phyloP scores from a whole-genome alignment of 2,888 invertebrate species.

The Ecdyonurus torrentis region DNA sequence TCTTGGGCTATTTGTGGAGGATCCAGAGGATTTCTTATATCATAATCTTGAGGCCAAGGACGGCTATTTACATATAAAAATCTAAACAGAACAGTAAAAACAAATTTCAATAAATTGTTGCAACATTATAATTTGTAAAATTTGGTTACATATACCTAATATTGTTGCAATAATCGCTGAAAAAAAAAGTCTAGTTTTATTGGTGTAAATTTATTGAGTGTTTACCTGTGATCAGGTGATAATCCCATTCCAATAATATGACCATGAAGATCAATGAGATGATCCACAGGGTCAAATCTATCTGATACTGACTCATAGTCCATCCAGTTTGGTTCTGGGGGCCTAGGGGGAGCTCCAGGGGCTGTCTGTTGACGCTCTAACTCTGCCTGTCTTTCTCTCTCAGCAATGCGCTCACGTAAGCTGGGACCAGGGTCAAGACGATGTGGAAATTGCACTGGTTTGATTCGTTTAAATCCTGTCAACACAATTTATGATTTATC shows the following conservation, averaged over 20 bases:
- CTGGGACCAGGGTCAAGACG: slow-evolving; percentile 49
- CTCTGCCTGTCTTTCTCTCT: slow-evolving; percentile 35
- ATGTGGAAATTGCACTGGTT: slow-evolving; percentile 48
- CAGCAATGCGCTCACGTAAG: slow-evolving; percentile 44
- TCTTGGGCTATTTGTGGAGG: slow-evolving; percentile 75
- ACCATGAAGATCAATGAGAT: slow-evolving; percentile 65
- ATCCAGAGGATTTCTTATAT: slow-evolving; percentile 54
- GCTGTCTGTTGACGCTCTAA: background rate
- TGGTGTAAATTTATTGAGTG: too few relatives aligned
- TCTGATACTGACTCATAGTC: slow-evolving; percentile 49
- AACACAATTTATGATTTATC: slow-evolving; percentile 4
- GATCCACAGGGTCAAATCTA: slow-evolving; percentile 57
- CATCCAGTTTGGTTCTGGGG: slow-evolving; percentile 45
- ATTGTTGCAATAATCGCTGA: too few relatives aligned
- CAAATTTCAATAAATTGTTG: background rate
- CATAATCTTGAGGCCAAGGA: slow-evolving; percentile 63
- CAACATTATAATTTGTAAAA: background rate
- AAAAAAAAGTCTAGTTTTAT: too few relatives aligned
- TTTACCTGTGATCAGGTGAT: slow-evolving; percentile 59
- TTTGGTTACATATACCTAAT: too few relatives aligned
- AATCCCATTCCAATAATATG: slow-evolving; percentile 77
- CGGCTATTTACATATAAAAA: slow-evolving; percentile 69
- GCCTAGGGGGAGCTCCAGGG: slow-evolving; percentile 18
- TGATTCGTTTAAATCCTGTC: slow-evolving; percentile 49
- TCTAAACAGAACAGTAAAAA: slow-evolving; percentile 24